Percentiles rank a stretch among this genome's conserved stretches.
phyloP scores from a whole-genome alignment of 2,888 invertebrate genomes.

The Habrosyne pyritoides region DNA sequence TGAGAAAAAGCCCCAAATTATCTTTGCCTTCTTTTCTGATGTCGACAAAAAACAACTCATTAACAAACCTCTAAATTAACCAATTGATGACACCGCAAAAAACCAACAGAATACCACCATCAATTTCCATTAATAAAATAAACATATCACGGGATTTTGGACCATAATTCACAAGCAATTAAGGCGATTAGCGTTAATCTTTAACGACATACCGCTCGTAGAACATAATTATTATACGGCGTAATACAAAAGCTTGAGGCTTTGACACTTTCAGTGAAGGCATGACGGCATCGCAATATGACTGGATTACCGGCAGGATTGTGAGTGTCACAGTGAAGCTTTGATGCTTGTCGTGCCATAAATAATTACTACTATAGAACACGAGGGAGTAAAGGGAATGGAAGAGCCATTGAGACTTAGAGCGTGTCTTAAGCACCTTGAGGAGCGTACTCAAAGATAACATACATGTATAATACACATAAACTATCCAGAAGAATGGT shows the following conservation, averaged over 20 bases:
- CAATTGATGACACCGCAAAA: no score
- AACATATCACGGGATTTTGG: conserved; percentile 4
- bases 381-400: background rate
- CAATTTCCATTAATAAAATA: conserved; percentile 4
- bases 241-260: background rate
- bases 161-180: conserved; percentile 8
- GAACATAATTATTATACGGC: background rate
- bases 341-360: background rate
- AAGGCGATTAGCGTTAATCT: conserved; percentile 9
- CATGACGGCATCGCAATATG: background rate
- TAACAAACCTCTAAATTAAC: no score
- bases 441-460: no score
- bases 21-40: no score
- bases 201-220: background rate
- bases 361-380: background rate
- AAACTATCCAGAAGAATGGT: no score
- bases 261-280: conserved; percentile 1
- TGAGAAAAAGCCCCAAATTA: no score
- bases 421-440: background rate
- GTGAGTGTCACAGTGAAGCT: background rate
- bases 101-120: background rate
- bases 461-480: no score
- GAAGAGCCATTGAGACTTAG: background rate
- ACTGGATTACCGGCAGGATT: background rate
- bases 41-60: no score